Base-by-base conservation (phyloP, 2,797 vertebrate species). In the Balearica regulorum region DNA sequence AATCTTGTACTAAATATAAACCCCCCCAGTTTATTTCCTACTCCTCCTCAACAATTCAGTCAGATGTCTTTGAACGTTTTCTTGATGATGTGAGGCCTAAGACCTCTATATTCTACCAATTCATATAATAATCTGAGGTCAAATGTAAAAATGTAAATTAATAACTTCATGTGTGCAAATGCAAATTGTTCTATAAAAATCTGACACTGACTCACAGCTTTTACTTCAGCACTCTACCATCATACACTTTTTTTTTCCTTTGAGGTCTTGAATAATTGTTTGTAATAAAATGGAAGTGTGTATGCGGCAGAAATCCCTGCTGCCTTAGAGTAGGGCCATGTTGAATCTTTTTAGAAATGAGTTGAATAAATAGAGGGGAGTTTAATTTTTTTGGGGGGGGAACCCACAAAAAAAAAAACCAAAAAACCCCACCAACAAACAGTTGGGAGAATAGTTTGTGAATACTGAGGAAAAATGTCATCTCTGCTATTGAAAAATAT, bases 141-240 rank as follows among this genome's bases (percentile, higher is more conserved):
- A 80, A 60, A 69, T 35, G 28, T 61, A 69, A 60, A 95, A 87
- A 62, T 79, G 20, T 44, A 85, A 87, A 87, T 78, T 37, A 96
- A 64, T 87, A 96, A 87, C 68, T 91, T 87, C 69, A 69, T 72
- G 25, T 86, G 28, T 90, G n/a, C 83, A 83, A 80, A 46, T 89
- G 35, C 24, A 28, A 19, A 6, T 68, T 84, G 17, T 75, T 88
- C 72, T 77, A 3, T 90, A 84, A 89, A 95, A 55, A 33, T 71
- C 55, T 57, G 48, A 58, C 39, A 22, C n/a, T 89, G 64, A 80
- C 77, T 96, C 60, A 77, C 49, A 55, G 44, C 24, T 94, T 93
- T 89, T 89, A 54, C 31, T 83, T 70, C 35, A 86, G 21, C 35
- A n/a, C 41, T 94, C 13, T 49, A 22, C 51, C 8, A 3, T 81